Evolutionary conservation across 2,888 invertebrate species (phyloP), one percentile per base, ranked within the genome.

Genomic region (Cephus rjabovi): DNA sequence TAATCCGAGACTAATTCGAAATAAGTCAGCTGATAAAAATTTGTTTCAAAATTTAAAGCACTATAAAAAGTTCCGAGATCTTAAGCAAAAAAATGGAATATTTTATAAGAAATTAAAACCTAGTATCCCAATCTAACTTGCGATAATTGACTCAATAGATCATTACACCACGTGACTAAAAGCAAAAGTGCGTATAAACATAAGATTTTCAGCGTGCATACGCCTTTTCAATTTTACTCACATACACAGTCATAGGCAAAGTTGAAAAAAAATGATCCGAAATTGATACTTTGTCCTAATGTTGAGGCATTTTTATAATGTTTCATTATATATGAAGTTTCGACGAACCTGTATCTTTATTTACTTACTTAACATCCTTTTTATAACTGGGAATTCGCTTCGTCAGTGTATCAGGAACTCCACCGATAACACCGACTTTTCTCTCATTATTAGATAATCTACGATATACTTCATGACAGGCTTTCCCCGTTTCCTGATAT

Each of bases 391-490:
- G 56, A 56, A 56, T 56, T 56, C 56, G 56, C 1, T 15, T 23
- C 23, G 9, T 56, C 56, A 56, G 23, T 56, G 23, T 9, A 15
- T 56, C 56, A 0, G 56, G 56, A 74, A 81, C 74, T 15, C 85
- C 84, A 0, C 87, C 87, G n/a, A 87, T 79, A 9, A 88, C 82
- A 6, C 83, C 85, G 69, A 79, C 83, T 76, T 87, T 88, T 12
- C 88, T 79, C 56, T 56, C 56, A 9, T 79, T 76, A 71, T 81
- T 80, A 0, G 83, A 80, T 12, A 87, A 70, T 71, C 82, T 71
- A 9, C 85, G 79, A 75, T 87, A 88, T 70, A 79, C 85, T n/a
- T 83, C 81, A 75, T 81, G 83, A 23, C 56, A 3, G 1, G 23
- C 0, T 23, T 9, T 56, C 9, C 9, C 23, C 56, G 56, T 56